Percentiles rank a stretch among this genome's conserved stretches.
Conservation (phyloP, 2,797 vertebrate species). For the Rhinoraja longicauda region DNA sequence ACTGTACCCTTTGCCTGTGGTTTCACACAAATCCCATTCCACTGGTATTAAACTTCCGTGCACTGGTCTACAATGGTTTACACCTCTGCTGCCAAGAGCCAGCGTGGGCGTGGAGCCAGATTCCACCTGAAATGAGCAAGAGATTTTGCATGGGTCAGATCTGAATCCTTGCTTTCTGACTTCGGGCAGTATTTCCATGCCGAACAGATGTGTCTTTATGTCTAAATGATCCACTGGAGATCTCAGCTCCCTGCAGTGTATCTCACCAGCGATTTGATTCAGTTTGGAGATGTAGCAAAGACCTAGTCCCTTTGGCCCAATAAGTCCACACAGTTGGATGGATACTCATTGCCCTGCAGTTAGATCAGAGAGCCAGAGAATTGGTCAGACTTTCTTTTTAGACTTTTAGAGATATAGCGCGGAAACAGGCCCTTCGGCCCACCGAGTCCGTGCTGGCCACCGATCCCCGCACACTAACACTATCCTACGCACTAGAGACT, state of each 20-base stretch:
- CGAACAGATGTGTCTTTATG: slow-evolving; percentile 7
- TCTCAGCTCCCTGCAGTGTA: background rate
- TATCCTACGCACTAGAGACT: no score
- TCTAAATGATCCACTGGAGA: background rate
- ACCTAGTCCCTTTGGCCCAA: no score
- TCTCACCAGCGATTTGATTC: background rate
- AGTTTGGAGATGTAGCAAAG: no score
- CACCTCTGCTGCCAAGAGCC: background rate
- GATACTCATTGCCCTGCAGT: background rate
- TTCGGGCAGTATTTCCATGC: background rate
- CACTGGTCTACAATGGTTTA: background rate
- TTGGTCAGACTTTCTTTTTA: no score
- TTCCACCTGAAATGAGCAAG: slow-evolving; percentile 14
- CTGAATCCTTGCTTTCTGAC: background rate
- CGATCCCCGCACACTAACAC: no score
- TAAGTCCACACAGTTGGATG: no score
- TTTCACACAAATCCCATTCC: background rate
- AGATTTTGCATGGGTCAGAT: background rate
- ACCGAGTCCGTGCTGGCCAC: no score
- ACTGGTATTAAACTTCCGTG: background rate
- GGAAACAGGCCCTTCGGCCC: no score
- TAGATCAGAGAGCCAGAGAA: no score
- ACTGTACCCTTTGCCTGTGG: background rate
- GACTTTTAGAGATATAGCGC: no score
- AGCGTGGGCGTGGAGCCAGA: no score